phyloP scores from a whole-genome alignment of 2,113 vertebrate genomes.

The Onychorhynchus coronatus region DNA sequence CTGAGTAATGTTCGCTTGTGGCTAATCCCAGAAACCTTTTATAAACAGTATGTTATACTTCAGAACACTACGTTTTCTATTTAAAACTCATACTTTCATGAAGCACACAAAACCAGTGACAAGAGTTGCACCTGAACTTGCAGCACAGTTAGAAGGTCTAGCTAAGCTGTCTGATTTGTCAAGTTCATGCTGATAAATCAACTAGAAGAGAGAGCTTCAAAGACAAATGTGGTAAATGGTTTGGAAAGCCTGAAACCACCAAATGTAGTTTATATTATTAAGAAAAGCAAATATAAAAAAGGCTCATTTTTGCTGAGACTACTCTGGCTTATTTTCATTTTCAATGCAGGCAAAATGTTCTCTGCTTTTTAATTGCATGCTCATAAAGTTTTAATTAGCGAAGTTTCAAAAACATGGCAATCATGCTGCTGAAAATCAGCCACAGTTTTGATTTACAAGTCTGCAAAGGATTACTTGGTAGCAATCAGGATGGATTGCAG shows the following conservation, averaged over 20 bases:
- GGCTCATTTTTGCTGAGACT: background rate
- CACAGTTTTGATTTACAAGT: slow-evolving; percentile 64
- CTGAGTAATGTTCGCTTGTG: background rate
- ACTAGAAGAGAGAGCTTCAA: background rate
- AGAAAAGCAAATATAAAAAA: slow-evolving; percentile 5
- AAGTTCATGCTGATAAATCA: background rate
- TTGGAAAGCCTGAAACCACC: slow-evolving; percentile 12
- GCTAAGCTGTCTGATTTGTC: background rate
- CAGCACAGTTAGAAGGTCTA: background rate
- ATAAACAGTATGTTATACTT: background rate
- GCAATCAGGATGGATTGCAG: slow-evolving; percentile 59
- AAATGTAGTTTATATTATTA: background rate
- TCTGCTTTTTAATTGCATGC: slow-evolving; percentile 28
- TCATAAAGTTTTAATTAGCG: slow-evolving; percentile 69
- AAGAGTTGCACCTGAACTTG: background rate
- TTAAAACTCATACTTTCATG: background rate
- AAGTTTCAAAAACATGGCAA: slow-evolving; percentile 57
- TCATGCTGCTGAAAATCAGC: slow-evolving; percentile 46
- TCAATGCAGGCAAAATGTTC: background rate
- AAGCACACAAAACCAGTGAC: background rate
- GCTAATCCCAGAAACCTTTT: background rate
- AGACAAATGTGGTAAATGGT: background rate
- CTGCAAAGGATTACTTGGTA: slow-evolving; percentile 73
- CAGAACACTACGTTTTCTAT: background rate
- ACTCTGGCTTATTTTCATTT: background rate